phyloP scores from a whole-genome alignment of 2,113 vertebrate genomes.

The Vulpes vulpes region DNA sequence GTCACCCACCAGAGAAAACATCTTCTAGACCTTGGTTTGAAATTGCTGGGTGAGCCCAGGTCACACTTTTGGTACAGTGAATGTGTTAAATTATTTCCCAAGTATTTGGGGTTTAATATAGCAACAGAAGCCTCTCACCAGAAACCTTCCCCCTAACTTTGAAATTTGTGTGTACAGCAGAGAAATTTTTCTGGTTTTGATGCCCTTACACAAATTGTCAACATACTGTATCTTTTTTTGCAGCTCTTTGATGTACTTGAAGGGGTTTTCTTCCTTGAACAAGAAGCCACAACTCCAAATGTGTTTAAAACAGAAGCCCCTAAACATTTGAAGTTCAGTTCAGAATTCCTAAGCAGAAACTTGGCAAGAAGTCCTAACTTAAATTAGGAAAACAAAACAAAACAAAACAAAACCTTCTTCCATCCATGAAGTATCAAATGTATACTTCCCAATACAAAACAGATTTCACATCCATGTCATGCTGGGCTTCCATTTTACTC shows the following conservation, averaged over 20 bases:
- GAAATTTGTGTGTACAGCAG: conserved; percentile 67
- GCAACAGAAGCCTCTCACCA: conserved; percentile 1
- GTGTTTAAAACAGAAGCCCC: conserved; percentile 81
- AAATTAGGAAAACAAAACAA: not conserved
- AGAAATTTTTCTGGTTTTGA: conserved; percentile 77
- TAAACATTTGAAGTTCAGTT: conserved; percentile 80
- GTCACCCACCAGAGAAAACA: conserved; percentile 61
- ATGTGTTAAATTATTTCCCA: conserved; percentile 69
- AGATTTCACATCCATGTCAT: conserved; percentile 53
- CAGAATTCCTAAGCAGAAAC: conserved; percentile 79
- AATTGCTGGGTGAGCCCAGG: conserved; percentile 59
- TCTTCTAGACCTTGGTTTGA: conserved; percentile 60
- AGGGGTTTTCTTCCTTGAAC: conserved; percentile 77
- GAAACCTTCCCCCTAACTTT: conserved; percentile 36
- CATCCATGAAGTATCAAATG: conserved; percentile 71
- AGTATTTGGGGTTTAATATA: conserved; percentile 46
- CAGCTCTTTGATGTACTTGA: conserved; percentile 80
- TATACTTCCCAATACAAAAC: conserved; percentile 72
- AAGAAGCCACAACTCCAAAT: conserved; percentile 80
- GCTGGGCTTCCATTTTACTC: conserved; percentile 25
- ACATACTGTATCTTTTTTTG: conserved; percentile 72
- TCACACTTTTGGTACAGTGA: conserved; percentile 57
- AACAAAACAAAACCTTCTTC: not conserved
- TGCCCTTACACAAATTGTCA: conserved; percentile 78
- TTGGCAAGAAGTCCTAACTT: conserved; percentile 75